Percentiles rank a stretch among this genome's conserved stretches.
Evolutionary conservation across 2,888 invertebrate genomes (phyloP).

Genomic region (Agrochola macilenta): DNA sequence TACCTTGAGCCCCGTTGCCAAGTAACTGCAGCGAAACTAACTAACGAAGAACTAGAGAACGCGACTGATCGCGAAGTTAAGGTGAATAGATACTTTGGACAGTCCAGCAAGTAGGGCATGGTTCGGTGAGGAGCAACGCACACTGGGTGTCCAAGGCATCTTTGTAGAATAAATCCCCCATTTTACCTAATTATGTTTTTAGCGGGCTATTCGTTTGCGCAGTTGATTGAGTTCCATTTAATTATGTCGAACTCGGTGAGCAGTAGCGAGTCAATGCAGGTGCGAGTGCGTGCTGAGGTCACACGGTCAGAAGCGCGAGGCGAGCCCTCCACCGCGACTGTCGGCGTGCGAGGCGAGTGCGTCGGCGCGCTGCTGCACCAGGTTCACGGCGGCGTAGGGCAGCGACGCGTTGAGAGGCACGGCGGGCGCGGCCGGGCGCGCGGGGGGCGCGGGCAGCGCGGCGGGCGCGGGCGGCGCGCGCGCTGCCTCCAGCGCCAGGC

Average conservation of each 20-base stretch:
- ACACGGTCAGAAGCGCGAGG: constrained; percentile 90
- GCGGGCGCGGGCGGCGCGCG: constrained; percentile 42
- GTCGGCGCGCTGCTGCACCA: constrained; percentile 92
- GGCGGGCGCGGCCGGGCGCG: constrained; percentile 38
- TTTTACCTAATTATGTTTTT: not conserved
- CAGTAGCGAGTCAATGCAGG: not conserved
- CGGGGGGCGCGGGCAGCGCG: constrained; percentile 59
- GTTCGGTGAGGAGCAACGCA: not conserved
- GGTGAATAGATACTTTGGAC: not conserved
- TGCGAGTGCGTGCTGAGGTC: constrained; percentile 64
- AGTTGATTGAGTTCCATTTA: constrained; percentile 1
- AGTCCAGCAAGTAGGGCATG: not conserved
- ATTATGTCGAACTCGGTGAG: not conserved
- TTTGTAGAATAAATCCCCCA: not conserved
- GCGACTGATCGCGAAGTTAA: not conserved
- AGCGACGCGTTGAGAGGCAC: constrained; percentile 59
- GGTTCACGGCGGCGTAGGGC: constrained; percentile 92
- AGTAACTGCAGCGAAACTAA: not conserved
- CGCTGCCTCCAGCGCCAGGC: constrained; percentile 61
- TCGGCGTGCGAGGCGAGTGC: constrained; percentile 93
- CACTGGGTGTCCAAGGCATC: not conserved
- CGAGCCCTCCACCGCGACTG: constrained; percentile 93
- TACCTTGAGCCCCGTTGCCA: not conserved
- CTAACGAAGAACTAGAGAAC: too few species aligned
- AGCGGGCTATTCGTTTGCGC: not conserved